These are phyloP conservation scores for Apamea crenata DNA, from an alignment of 2,888 invertebrate species.

Conservation along the genomic window DNA sequence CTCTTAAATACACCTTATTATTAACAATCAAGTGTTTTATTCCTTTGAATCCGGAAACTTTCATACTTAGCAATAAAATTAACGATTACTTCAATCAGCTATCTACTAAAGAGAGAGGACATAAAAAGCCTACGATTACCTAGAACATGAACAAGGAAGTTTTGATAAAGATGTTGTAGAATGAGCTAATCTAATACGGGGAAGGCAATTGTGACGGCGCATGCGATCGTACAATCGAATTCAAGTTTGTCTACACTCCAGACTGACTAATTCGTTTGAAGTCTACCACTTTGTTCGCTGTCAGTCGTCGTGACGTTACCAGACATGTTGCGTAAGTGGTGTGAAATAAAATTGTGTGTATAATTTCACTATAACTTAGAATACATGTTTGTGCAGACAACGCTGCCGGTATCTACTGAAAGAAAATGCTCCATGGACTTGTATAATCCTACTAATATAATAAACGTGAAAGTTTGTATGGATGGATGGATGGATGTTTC, in stretches of 20 bases:
- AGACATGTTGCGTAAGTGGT: constrained; percentile 43
- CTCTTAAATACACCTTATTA: background rate
- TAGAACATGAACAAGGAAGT: constrained; percentile 35
- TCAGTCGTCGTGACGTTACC: constrained; percentile 20
- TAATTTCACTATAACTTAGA: constrained; percentile 27
- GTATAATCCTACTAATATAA: no score
- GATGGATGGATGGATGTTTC: no score
- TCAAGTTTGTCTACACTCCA: constrained; percentile 39
- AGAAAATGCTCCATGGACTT: background rate
- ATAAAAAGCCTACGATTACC: constrained; percentile 37
- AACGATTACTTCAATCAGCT: constrained; percentile 25
- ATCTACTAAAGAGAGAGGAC: constrained; percentile 9
- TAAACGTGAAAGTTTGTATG: no score
- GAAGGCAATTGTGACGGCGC: constrained; percentile 36
- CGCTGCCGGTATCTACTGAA: background rate
- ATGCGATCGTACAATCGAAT: constrained; percentile 37
- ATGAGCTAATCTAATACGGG: constrained; percentile 39
- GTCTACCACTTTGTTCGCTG: constrained; percentile 38
- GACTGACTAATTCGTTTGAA: constrained; percentile 46
- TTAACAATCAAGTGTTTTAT: background rate
- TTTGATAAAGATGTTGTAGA: constrained; percentile 29
- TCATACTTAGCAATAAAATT: constrained; percentile 26
- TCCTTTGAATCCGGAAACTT: constrained; percentile 9
- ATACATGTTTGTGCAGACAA: background rate
- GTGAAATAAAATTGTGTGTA: constrained; percentile 23